These are phyloP conservation scores for Eriocheir sinensis DNA, from an alignment of 1,140 invertebrate species.

Conservation along the genomic window DNA sequence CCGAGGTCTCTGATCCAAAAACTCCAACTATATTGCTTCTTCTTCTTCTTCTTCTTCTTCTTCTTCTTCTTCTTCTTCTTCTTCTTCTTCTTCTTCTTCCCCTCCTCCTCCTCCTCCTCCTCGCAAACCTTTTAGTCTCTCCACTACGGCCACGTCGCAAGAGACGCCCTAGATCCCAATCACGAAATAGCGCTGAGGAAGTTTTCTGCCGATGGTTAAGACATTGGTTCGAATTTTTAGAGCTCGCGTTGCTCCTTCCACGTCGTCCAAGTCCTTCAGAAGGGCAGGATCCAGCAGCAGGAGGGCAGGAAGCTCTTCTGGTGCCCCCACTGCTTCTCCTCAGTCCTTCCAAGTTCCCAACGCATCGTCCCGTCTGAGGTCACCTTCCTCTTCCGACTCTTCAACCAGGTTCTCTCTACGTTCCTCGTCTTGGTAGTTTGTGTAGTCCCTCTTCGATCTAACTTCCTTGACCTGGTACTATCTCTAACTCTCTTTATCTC, in stretches of 20 bases:
- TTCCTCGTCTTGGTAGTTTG: background rate
- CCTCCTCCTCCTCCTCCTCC: too few species aligned
- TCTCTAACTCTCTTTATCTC: too few species aligned
- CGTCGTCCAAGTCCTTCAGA: conserved; percentile 37
- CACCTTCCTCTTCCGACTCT: conserved; percentile 44
- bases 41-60: too few species aligned
- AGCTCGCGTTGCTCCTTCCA: conserved; percentile 33
- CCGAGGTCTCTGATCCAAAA: too few species aligned
- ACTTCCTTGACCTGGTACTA: background rate
- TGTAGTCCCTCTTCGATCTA: background rate
- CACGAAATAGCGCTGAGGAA: conserved; percentile 37
- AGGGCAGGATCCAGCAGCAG: background rate
- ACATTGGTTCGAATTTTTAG: conserved; percentile 30
- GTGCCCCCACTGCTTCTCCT: background rate
- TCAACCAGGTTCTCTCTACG: conserved; percentile 60
- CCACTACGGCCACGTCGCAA: background rate
- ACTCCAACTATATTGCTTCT: too few species aligned
- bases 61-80: too few species aligned
- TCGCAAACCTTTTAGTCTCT: background rate
- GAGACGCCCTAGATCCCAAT: conserved; percentile 15
- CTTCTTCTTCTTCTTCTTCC: too few species aligned
- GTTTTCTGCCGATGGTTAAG: background rate
- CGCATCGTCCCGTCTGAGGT: background rate
- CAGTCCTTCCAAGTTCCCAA: conserved; percentile 24
- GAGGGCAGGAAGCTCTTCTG: background rate